A percentile compares a stretch with the other conserved stretches of the same genome.
phyloP scores from a whole-genome alignment of 2,113 vertebrate species.

The Aix galericulata region DNA sequence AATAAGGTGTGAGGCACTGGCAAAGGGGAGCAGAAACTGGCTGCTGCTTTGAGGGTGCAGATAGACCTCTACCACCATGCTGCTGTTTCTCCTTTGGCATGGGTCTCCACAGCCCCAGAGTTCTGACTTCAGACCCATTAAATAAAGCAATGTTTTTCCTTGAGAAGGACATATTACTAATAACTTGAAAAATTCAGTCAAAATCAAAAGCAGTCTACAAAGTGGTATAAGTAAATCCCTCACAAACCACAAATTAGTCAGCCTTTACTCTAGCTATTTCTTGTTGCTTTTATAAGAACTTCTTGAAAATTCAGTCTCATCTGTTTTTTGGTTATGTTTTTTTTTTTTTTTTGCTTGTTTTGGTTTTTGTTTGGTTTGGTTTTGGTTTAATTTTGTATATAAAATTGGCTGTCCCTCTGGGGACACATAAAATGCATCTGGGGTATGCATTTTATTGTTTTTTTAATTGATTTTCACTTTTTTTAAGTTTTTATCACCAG shows the following conservation, averaged over 20 bases:
- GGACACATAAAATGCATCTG: too few species aligned
- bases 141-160: background rate
- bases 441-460: background rate
- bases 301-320: background rate
- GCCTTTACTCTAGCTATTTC: background rate
- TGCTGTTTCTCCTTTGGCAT: background rate
- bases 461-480: background rate
- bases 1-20: background rate
- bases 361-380: too few species aligned
- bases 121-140: background rate
- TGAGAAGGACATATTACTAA: background rate
- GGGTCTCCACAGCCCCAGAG: background rate
- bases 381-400: background rate
- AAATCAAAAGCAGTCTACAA: background rate
- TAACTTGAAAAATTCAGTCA: background rate
- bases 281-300: background rate
- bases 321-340: background rate
- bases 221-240: background rate
- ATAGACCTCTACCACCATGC: background rate
- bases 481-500: background rate
- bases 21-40: background rate
- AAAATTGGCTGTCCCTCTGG: background rate
- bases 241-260: background rate
- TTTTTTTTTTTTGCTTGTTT: background rate
- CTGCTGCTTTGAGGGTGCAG: background rate